Conservation (phyloP, 2,797 vertebrate genomes). For the Pelochelys cantorii region DNA sequence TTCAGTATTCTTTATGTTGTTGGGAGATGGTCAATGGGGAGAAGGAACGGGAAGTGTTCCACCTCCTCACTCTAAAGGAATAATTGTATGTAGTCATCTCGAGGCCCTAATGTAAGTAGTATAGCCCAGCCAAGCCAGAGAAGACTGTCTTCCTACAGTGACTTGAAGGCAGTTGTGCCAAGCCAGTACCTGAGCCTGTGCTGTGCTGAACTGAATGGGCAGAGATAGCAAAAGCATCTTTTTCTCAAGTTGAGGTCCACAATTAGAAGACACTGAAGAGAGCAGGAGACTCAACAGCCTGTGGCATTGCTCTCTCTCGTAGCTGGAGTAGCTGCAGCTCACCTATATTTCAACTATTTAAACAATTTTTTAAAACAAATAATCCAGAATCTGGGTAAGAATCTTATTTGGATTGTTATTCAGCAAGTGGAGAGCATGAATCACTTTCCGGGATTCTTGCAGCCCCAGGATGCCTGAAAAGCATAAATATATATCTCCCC, state of each 20-base stretch:
- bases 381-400: neutral
- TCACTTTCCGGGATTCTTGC: rapidly evolving
- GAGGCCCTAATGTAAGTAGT: neutral
- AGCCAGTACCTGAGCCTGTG: rapidly evolving
- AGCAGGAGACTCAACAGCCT: neutral
- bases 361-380: neutral
- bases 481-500: neutral
- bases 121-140: neutral
- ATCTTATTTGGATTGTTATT: neutral
- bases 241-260: neutral
- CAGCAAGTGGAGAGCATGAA: neutral
- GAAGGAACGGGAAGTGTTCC: neutral
- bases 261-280: neutral
- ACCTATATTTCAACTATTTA: rapidly evolving
- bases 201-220: neutral
- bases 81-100: neutral
- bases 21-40: neutral
- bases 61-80: neutral
- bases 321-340: neutral
- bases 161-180: neutral
- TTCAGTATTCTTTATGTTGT: neutral
- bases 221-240: neutral
- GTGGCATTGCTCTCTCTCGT: rapidly evolving
- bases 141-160: neutral
- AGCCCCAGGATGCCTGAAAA: neutral